A percentile compares a stretch with the other conserved stretches of the same genome.
These are phyloP conservation scores for Pangasianodon hypophthalmus DNA, from an alignment of 2,113 vertebrate genomes.

Conservation along the genomic window DNA sequence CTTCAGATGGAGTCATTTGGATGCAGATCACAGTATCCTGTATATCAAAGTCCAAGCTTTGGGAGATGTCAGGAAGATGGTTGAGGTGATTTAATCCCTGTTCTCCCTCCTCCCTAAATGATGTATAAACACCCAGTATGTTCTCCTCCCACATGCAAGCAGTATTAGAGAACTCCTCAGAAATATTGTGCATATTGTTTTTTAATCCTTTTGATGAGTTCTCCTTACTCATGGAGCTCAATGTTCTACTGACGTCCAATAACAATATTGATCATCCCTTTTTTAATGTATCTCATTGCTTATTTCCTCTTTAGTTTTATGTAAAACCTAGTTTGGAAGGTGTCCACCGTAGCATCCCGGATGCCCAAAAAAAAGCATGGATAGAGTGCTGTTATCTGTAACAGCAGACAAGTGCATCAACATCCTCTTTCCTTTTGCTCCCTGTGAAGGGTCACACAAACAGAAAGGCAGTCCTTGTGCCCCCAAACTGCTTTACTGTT, in stretches of 20 bases:
- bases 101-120: slow-evolving; percentile 29
- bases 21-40: slow-evolving; percentile 29
- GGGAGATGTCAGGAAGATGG: slow-evolving; percentile 40
- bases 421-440: slow-evolving; percentile 75
- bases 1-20: slow-evolving; percentile 15
- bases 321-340: slow-evolving; percentile 3
- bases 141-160: neutral
- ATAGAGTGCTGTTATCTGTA: slow-evolving; percentile 67
- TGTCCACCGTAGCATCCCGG: slow-evolving; percentile 54
- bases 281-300: neutral
- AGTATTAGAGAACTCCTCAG: neutral
- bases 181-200: neutral
- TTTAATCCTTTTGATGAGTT: neutral
- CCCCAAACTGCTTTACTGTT: slow-evolving; percentile 55
- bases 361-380: slow-evolving; percentile 50
- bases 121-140: slow-evolving; percentile 29
- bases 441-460: slow-evolving; percentile 73
- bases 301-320: neutral
- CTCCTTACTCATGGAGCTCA: neutral
- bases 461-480: slow-evolving; percentile 65
- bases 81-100: slow-evolving; percentile 34
- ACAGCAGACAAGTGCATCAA: slow-evolving; percentile 68
- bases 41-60: slow-evolving; percentile 28
- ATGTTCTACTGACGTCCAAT: neutral
- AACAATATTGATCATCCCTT: neutral